These are phyloP conservation scores for Sibirionetta formosa DNA, from an alignment of 2,797 vertebrate genomes.

Conservation along the genomic window DNA sequence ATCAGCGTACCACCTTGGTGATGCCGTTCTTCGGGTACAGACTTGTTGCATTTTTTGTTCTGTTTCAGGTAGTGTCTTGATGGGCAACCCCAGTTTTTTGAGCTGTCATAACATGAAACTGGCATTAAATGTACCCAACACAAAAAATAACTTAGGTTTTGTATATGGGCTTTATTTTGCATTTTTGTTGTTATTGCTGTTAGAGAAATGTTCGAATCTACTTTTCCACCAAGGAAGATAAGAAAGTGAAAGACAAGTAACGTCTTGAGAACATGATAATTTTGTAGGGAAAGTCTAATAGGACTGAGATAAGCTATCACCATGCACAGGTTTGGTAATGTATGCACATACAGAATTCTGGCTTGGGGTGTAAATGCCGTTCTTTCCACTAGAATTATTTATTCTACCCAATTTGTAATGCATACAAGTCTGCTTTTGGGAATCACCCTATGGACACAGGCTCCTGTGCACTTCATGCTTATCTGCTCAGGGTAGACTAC, in stretches of 20 bases:
- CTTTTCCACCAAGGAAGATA: background rate
- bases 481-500: background rate
- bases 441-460: background rate
- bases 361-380: background rate
- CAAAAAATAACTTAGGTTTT: background rate
- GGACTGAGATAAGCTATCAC: background rate
- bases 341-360: background rate
- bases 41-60: background rate
- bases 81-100: background rate
- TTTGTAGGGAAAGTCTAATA: background rate
- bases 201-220: background rate
- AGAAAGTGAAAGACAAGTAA: background rate
- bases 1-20: background rate
- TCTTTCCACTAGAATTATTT: background rate
- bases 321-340: background rate
- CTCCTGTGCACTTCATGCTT: slow-evolving; percentile 3
- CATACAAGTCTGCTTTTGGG: background rate
- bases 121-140: background rate
- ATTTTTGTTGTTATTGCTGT: background rate
- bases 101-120: background rate
- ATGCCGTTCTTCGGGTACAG: background rate
- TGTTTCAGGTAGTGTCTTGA: background rate
- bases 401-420: background rate
- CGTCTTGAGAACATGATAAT: background rate
- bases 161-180: background rate